Percentiles rank a stretch among this genome's conserved stretches.
Evolutionary conservation across 2,888 invertebrate genomes (phyloP).

Genomic region (Tipula unca): DNA sequence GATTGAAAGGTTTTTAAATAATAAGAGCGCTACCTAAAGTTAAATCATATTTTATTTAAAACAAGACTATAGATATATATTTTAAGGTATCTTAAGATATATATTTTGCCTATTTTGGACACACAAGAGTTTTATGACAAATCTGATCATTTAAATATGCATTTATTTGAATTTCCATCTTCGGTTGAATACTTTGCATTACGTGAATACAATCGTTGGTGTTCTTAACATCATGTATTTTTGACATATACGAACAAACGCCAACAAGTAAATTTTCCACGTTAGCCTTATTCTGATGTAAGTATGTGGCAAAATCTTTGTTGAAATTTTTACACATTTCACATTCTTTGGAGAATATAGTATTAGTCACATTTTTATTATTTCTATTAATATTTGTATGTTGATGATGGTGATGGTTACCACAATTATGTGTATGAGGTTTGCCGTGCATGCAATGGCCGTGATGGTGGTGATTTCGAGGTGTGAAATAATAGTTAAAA

Average conservation of each 20-base stretch:
- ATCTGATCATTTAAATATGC: not conserved
- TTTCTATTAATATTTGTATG: too few species aligned
- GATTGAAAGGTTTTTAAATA: too few species aligned
- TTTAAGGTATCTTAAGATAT: too few species aligned
- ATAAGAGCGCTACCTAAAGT: too few species aligned
- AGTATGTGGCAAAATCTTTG: not conserved
- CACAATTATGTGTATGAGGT: not conserved
- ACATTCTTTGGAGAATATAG: not conserved
- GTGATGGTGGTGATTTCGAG: not conserved
- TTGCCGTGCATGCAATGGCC: not conserved
- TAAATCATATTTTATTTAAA: too few species aligned
- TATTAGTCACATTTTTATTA: too few species aligned
- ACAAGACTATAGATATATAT: too few species aligned
- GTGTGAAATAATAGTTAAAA: not conserved
- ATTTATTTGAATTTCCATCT: not conserved
- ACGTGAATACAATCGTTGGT: not conserved
- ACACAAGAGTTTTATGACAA: not conserved
- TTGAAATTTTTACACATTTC: not conserved
- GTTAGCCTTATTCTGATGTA: not conserved
- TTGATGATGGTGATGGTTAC: too few species aligned
- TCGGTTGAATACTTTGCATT: not conserved
- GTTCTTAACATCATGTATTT: not conserved
- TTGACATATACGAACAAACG: not conserved
- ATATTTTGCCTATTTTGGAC: not conserved
- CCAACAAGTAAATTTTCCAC: not conserved